Evolutionary conservation across 2,888 invertebrate species (phyloP).

Genomic region (Sarcophaga rosellei): DNA sequence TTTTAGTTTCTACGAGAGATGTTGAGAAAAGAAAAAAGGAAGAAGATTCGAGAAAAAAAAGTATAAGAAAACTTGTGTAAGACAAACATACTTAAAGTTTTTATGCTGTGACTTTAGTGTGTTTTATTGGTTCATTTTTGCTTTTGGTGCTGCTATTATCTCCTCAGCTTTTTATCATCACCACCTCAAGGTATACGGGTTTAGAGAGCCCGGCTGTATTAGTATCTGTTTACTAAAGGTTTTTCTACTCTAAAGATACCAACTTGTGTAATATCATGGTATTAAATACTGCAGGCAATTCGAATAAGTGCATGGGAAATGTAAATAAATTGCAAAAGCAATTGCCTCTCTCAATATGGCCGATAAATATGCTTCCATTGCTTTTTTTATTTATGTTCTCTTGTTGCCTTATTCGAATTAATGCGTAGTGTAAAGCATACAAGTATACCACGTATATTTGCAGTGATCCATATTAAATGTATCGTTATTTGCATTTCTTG

Average conservation of each 20-base stretch:
- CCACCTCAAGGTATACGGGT: background rate
- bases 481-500: constrained; percentile 18
- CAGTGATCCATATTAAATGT: background rate
- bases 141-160: background rate
- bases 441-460: background rate
- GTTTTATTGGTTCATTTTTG: background rate
- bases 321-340: no score
- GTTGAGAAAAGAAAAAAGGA: background rate
- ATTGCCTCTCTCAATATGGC: no score
- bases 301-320: background rate
- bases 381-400: background rate
- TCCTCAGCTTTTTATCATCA: background rate
- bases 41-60: background rate
- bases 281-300: background rate
- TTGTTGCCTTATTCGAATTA: background rate
- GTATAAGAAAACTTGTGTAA: background rate
- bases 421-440: background rate
- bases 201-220: background rate
- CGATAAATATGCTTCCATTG: no score
- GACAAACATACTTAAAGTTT: constrained; percentile 20
- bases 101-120: background rate
- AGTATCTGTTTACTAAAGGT: background rate
- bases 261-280: background rate
- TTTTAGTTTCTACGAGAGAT: background rate
- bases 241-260: background rate